These are phyloP conservation scores for Pagrus major DNA, from an alignment of 2,113 vertebrate species.

Conservation along the genomic window DNA sequence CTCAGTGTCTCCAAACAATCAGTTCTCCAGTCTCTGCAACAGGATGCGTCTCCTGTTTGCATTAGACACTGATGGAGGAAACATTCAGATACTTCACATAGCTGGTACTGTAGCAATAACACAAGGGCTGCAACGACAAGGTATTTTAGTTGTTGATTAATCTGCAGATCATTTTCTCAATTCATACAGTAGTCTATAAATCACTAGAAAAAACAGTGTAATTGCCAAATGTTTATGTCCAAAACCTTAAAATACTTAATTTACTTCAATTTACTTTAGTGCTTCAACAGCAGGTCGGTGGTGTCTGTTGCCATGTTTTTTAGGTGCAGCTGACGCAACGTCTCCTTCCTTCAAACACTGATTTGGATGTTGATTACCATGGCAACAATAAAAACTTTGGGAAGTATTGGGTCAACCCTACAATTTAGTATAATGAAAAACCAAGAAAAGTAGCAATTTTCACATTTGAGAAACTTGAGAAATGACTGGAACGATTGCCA, in stretches of 20 bases:
- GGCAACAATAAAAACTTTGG: too few relatives aligned
- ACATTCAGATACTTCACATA: constrained; percentile 5
- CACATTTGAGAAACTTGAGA: too few relatives aligned
- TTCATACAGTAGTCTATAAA: too few relatives aligned
- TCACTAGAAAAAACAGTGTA: background rate
- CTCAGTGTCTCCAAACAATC: constrained; percentile 50
- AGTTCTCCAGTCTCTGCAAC: constrained; percentile 15
- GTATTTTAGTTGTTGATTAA: background rate
- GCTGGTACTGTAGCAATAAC: constrained; percentile 4
- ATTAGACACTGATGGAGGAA: constrained; percentile 22
- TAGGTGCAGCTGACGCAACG: too few relatives aligned
- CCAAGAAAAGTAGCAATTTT: background rate
- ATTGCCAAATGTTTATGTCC: background rate
- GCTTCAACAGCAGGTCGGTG: too few relatives aligned
- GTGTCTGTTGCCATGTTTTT: too few relatives aligned
- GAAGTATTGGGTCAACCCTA: too few relatives aligned
- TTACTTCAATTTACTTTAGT: too few relatives aligned
- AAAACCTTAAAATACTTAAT: background rate
- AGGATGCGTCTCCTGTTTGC: constrained; percentile 16
- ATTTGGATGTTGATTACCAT: too few relatives aligned
- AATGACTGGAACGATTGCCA: background rate
- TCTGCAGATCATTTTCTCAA: background rate
- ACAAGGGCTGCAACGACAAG: background rate
- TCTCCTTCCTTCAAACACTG: too few relatives aligned
- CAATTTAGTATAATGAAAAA: background rate